These are phyloP conservation scores for Diceros bicornis DNA, from an alignment of 2,797 vertebrate genomes.

Conservation along the genomic window DNA sequence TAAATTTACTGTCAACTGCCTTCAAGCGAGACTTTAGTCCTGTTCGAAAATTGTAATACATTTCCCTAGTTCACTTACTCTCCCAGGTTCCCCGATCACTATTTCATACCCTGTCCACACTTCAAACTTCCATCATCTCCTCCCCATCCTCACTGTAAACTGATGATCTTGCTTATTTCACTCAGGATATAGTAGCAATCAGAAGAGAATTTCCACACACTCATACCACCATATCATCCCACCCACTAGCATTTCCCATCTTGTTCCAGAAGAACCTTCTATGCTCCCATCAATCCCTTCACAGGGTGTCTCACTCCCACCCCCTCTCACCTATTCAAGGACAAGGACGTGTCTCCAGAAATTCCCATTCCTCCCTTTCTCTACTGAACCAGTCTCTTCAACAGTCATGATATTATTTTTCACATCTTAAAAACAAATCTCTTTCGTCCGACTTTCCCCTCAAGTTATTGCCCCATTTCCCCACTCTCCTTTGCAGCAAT, in stretches of 20 bases:
- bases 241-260: not conserved
- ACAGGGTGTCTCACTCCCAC: not conserved
- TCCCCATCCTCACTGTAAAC: not conserved
- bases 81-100: not conserved
- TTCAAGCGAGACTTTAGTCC: not conserved
- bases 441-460: not conserved
- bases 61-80: not conserved
- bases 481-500: not conserved
- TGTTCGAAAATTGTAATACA: not conserved
- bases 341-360: not conserved
- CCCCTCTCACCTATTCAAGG: not conserved
- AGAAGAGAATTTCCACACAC: not conserved
- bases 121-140: not conserved
- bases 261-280: not conserved
- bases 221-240: not conserved
- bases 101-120: not conserved
- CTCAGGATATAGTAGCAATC: not conserved
- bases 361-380: not conserved
- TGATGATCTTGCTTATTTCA: not conserved
- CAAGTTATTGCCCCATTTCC: not conserved
- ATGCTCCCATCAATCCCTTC: not conserved
- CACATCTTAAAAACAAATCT: not conserved
- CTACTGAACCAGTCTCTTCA: not conserved
- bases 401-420: constrained; percentile 11
- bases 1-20: not conserved